Percentiles rank a stretch among this genome's conserved stretches.
phyloP scores from a whole-genome alignment of 2,113 vertebrate genomes.

The Lethenteron reissneri region DNA sequence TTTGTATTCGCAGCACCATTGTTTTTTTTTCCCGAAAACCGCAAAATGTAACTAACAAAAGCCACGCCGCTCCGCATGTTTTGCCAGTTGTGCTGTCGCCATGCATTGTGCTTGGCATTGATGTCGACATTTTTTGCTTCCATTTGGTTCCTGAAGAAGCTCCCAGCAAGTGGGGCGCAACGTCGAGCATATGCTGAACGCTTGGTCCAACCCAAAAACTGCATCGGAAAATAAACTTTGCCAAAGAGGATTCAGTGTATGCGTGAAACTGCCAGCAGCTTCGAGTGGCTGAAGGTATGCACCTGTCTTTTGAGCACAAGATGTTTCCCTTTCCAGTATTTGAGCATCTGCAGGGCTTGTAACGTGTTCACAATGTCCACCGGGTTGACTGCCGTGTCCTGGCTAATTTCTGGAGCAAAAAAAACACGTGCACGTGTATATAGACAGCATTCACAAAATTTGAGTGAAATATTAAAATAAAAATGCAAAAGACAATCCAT shows the following conservation, averaged over 20 bases:
- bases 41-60: no score
- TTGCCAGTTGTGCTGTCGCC: no score
- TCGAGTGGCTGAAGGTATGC: constrained; percentile 9
- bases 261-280: neutral
- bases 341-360: constrained; percentile 97
- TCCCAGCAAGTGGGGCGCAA: neutral
- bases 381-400: constrained; percentile 88
- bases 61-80: no score
- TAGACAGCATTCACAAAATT: neutral
- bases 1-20: no score
- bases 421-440: neutral
- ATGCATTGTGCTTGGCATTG: no score
- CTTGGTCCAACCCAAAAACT: neutral
- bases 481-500: no score
- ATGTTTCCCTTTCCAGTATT: constrained; percentile 98
- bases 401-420: constrained; percentile 66
- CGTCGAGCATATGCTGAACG: neutral
- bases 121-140: neutral
- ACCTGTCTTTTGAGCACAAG: constrained; percentile 92
- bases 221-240: neutral
- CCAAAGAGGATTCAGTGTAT: neutral
- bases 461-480: no score
- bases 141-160: neutral
- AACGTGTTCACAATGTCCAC: constrained; percentile 95
- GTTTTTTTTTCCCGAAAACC: no score